These are phyloP conservation scores for Bradypus variegatus DNA, from an alignment of 2,797 vertebrate species.

Conservation along the genomic window DNA sequence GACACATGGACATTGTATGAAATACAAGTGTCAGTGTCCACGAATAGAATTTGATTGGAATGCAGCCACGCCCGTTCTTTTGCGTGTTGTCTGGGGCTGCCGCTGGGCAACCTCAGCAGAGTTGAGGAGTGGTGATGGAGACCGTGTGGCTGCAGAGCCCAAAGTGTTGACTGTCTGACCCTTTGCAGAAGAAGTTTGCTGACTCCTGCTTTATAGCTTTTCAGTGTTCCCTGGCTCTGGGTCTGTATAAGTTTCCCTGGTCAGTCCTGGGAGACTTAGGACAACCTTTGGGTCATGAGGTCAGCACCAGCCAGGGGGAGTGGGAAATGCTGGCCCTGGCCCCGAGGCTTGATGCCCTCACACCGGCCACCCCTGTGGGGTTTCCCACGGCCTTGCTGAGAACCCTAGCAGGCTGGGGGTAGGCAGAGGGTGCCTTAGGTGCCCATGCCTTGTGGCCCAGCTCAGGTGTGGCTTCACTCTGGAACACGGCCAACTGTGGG, in stretches of 20 bases:
- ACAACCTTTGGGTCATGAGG: background rate
- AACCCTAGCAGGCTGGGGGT: accelerated
- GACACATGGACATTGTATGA: background rate
- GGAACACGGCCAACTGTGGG: background rate
- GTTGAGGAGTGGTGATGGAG: background rate
- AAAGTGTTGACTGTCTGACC: background rate
- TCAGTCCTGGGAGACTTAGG: background rate
- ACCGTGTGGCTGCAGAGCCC: background rate
- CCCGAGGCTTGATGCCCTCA: background rate
- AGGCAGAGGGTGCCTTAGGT: background rate
- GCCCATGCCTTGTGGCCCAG: background rate
- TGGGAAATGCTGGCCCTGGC: no score
- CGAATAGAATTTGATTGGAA: background rate
- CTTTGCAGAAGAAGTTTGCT: background rate
- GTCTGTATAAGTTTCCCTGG: background rate
- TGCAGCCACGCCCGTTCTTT: accelerated
- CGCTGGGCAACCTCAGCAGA: no score
- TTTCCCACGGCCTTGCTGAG: background rate
- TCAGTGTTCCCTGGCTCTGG: background rate
- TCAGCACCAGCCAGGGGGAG: no score
- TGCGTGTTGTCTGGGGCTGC: background rate
- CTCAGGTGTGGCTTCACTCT: background rate
- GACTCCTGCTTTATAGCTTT: background rate
- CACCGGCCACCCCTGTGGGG: background rate
- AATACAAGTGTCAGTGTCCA: background rate